phyloP scores from a whole-genome alignment of 2,113 vertebrate genomes.

The Atlantisia rogersi region DNA sequence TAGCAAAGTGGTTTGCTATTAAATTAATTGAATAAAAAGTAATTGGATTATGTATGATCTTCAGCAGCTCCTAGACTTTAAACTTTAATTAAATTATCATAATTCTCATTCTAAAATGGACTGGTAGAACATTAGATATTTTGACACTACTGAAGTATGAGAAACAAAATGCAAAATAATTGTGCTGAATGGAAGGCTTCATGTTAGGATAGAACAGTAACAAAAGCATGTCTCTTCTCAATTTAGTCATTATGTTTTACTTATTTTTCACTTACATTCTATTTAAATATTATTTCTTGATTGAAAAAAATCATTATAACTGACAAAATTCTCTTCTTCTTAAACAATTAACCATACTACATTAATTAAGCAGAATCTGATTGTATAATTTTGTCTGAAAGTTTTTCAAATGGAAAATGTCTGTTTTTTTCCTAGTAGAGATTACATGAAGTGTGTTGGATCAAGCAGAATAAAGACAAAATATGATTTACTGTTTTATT shows the following conservation, averaged over 20 bases:
- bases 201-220: background rate
- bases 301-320: conserved; percentile 29
- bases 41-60: conserved; percentile 78
- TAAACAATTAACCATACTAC: background rate
- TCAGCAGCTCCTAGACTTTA: conserved; percentile 67
- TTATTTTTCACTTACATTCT: background rate
- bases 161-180: conserved; percentile 1
- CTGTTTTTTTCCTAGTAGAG: background rate
- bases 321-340: background rate
- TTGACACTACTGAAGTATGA: conserved; percentile 35
- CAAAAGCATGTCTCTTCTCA: background rate
- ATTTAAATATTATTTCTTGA: conserved; percentile 36
- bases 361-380: background rate
- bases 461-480: background rate
- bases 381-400: background rate
- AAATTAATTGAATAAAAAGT: conserved; percentile 76
- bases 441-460: background rate
- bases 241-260: background rate
- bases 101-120: conserved; percentile 54
- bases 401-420: background rate
- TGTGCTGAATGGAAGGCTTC: background rate
- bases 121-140: conserved; percentile 51
- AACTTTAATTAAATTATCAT: conserved; percentile 79
- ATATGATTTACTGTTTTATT: background rate
- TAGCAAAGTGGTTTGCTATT: conserved; percentile 71